These are phyloP conservation scores for Drosophila tristis DNA, from an alignment of 1,140 invertebrate genomes.

Conservation along the genomic window DNA sequence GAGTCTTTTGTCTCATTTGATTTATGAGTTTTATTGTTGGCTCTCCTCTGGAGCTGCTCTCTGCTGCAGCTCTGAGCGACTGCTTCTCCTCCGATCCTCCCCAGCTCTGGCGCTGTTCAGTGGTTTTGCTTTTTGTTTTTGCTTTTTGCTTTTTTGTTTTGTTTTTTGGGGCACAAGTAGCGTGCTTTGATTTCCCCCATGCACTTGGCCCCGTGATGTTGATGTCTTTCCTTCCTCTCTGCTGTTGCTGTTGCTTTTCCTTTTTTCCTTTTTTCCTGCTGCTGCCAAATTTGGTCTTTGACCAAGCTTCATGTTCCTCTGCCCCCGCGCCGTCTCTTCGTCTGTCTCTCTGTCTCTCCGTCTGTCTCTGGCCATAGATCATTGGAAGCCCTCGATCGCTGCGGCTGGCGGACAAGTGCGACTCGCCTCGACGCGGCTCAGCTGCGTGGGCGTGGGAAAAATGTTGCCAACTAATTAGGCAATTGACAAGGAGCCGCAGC, in stretches of 20 bases:
- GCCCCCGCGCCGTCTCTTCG: neutral
- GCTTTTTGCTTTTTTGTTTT: neutral
- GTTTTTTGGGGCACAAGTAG: conserved; percentile 57
- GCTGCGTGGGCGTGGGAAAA: conserved; percentile 76
- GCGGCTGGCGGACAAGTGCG: conserved; percentile 57
- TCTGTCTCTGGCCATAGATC: conserved; percentile 55
- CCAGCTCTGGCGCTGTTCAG: neutral
- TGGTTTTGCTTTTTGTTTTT: conserved; percentile 4
- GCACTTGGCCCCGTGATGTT: conserved; percentile 25
- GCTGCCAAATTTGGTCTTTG: conserved; percentile 69
- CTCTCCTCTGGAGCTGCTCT: conserved; percentile 11
- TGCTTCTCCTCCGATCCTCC: neutral
- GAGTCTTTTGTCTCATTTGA: conserved; percentile 81
- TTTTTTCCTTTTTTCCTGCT: neutral
- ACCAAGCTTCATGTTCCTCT: conserved; percentile 6
- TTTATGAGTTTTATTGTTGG: conserved; percentile 82
- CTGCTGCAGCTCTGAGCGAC: conserved; percentile 28
- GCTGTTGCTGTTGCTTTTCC: too few species aligned
- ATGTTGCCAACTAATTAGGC: conserved; percentile 63
- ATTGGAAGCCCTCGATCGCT: conserved; percentile 35
- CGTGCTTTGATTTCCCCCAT: conserved; percentile 66
- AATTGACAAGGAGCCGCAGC: conserved; percentile 25
- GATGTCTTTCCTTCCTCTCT: conserved; percentile 1
- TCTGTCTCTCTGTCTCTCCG: conserved; percentile 13
- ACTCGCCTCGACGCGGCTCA: neutral